Conservation (phyloP, 2,113 vertebrate species). For the Gallinago media region DNA sequence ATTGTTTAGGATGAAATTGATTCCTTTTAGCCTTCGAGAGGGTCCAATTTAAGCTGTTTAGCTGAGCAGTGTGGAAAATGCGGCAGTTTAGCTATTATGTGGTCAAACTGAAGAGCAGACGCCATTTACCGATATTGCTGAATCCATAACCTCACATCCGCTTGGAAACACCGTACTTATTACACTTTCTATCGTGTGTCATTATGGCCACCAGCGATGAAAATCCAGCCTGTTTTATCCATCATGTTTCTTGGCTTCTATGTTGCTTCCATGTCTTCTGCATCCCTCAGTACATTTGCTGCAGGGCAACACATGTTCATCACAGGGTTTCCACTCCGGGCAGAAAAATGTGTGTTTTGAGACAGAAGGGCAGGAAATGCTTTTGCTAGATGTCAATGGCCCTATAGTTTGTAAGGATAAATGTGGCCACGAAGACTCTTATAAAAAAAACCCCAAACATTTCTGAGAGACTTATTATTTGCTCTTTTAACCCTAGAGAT, state of each 20-base stretch:
- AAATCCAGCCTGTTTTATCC: constrained; percentile 37
- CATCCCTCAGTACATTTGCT: not conserved
- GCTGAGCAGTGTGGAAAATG: constrained; percentile 68
- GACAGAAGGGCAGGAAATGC: constrained; percentile 17
- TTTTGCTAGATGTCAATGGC: not conserved
- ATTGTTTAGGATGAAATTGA: constrained; percentile 54
- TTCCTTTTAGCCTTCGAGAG: constrained; percentile 31
- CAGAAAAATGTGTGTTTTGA: not conserved
- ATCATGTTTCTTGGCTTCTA: constrained; percentile 9
- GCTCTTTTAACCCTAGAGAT: not conserved
- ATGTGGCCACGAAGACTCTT: not conserved
- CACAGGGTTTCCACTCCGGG: not conserved
- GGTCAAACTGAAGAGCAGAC: constrained; percentile 38
- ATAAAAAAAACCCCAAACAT: not conserved
- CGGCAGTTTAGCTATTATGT: constrained; percentile 54
- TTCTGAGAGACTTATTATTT: not conserved
- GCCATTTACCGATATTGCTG: not conserved
- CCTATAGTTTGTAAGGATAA: not conserved
- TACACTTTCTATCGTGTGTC: not conserved
- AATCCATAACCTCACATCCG: constrained; percentile 50
- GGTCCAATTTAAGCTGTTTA: constrained; percentile 55
- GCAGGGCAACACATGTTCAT: not conserved
- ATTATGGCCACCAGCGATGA: constrained; percentile 43
- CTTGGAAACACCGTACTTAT: not conserved
- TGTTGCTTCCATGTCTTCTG: not conserved